Evolutionary conservation across 1,140 invertebrate species (phyloP).

Genomic region (Lamellibrachia luymesi): DNA sequence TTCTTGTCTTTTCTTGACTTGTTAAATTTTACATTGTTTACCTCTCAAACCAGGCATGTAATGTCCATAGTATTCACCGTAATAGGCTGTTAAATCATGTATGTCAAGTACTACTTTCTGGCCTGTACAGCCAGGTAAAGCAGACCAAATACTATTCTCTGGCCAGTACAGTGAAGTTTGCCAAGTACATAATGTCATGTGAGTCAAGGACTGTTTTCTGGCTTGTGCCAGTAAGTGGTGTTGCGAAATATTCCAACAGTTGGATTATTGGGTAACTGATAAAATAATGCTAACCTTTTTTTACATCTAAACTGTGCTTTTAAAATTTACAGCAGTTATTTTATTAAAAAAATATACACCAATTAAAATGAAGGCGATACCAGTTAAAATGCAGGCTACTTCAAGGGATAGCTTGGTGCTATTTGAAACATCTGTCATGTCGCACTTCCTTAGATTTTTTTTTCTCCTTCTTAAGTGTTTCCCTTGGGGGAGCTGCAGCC

Average conservation of each 20-base stretch:
- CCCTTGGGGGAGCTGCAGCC: neutral
- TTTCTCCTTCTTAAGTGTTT: neutral
- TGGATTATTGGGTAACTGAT: too few relatives aligned
- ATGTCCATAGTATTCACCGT: too few relatives aligned
- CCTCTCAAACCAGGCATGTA: too few relatives aligned
- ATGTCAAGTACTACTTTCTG: too few relatives aligned
- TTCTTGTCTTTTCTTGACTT: too few relatives aligned
- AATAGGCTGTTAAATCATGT: too few relatives aligned
- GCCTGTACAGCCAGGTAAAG: neutral
- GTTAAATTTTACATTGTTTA: too few relatives aligned
- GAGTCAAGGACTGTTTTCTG: neutral
- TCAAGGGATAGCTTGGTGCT: neutral
- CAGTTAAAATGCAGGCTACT: neutral
- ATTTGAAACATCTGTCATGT: neutral
- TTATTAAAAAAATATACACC: neutral
- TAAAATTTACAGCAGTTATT: neutral
- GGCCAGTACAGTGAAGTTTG: neutral
- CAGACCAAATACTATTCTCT: neutral
- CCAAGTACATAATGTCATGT: neutral
- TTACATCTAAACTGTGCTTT: neutral
- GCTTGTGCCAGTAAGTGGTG: neutral
- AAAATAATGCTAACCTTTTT: too few relatives aligned
- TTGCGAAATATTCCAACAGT: too few relatives aligned
- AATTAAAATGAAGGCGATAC: neutral
- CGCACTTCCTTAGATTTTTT: neutral